These are phyloP conservation scores for Caenorhabditis macrosperma DNA, from an alignment of 2,888 invertebrate species.

Conservation along the genomic window DNA sequence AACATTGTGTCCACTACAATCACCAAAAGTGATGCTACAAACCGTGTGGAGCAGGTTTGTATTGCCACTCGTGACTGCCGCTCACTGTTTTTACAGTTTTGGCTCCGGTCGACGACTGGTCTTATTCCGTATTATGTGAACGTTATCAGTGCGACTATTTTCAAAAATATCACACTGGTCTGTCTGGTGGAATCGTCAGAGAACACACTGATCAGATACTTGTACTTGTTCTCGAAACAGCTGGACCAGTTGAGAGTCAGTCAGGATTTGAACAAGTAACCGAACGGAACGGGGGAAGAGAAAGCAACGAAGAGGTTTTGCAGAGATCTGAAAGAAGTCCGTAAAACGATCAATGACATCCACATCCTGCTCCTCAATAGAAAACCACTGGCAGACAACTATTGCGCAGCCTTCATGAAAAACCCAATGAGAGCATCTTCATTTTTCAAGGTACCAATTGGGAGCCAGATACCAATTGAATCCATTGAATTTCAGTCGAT, in stretches of 20 bases:
- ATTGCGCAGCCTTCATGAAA: constrained; percentile 44
- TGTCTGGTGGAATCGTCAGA: constrained; percentile 53
- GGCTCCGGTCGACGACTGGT: constrained; percentile 51
- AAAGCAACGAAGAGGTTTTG: neutral
- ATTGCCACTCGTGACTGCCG: neutral
- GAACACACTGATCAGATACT: constrained; percentile 54
- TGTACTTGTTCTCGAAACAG: constrained; percentile 53
- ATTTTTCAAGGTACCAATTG: constrained; percentile 31
- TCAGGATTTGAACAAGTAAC: constrained; percentile 47
- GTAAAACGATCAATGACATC: constrained; percentile 45
- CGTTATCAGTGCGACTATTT: constrained; percentile 34
- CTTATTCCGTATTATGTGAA: constrained; percentile 57
- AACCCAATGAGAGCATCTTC: constrained; percentile 53
- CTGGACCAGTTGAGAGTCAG: constrained; percentile 52
- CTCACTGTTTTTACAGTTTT: constrained; percentile 51
- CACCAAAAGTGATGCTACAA: constrained; percentile 29
- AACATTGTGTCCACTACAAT: constrained; percentile 32
- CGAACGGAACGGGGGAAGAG: no score
- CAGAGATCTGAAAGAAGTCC: constrained; percentile 58
- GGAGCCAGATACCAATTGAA: neutral
- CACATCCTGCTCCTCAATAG: constrained; percentile 35
- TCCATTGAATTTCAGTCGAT: constrained; percentile 21
- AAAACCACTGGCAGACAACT: constrained; percentile 25
- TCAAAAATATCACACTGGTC: constrained; percentile 46
- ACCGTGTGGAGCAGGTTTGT: constrained; percentile 44